Evolutionary conservation across 2,113 vertebrate species (phyloP), one percentile per base, ranked within the genome.

Genomic region (Notothenia coriiceps): DNA sequence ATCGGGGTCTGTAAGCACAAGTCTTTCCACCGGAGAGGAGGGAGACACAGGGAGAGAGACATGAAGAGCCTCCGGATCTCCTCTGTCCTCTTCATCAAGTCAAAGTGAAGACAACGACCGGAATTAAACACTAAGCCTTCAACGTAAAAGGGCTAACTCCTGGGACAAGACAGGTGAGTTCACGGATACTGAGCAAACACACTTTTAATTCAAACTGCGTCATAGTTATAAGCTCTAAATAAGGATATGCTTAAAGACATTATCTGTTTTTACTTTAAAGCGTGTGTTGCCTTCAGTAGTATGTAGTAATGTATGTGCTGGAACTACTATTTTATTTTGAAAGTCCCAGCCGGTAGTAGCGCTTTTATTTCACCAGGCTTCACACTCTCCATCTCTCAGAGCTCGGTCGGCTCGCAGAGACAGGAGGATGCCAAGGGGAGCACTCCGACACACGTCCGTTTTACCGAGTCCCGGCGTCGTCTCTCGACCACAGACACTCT

Each of bases 371-470:
- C n/a, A 13, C 3, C 11, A 0, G 1, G 5, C 80, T 90, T 89
- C 66, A 66, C 70, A 3, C 69, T 2, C 62, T 15, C 59, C 20
- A 1, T 9, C 18, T 60, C 70, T 54, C 89, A 74, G 85, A 88
- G 90, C 86, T 87, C 77, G 14, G 66, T 86, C 84, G 74, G 88
- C 89, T 91, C 78, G 71, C 29, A 74, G 63, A 86, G 74, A 74
- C 90, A 89, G 71, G 85, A 91, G 88, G 86, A 95, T 94, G 92
- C 86, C 81, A 63, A 84, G 77, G 79, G 46, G 86, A 89, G 89
- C 90, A 33, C 83, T 83, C 84, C 74, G 89, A 68, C 77, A 43
- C 86, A 79, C 83, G 88, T 81, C 85, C 82, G 84, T 85, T 75
- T 73, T 25, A 47, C 80, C 73, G 82, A 90, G 86, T 79, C 84